A percentile compares a stretch with the other conserved stretches of the same genome.
Conservation (phyloP, 2,797 vertebrate genomes). For the Pseudocheirus occidentalis region DNA sequence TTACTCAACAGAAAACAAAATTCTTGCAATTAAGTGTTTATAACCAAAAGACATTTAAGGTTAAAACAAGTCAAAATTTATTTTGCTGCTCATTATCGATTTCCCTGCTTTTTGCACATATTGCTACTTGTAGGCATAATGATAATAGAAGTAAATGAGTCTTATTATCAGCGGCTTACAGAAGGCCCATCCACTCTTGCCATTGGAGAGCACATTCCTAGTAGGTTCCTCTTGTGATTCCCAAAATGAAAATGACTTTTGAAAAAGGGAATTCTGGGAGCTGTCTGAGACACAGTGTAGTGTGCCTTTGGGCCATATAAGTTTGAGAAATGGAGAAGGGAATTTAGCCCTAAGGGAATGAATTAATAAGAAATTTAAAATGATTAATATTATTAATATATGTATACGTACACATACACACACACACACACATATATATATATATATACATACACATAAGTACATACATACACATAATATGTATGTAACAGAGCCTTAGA, state of each 20-base stretch:
- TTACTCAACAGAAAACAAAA: not conserved
- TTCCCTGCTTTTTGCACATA: not conserved
- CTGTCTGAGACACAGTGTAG: not conserved
- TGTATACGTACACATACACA: no score
- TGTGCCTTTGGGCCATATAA: not conserved
- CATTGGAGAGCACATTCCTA: not conserved
- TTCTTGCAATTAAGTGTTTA: not conserved
- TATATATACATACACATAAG: no score
- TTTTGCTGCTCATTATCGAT: not conserved
- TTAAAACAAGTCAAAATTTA: not conserved
- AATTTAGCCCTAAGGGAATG: not conserved
- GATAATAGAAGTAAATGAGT: not conserved
- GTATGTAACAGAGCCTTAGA: not conserved
- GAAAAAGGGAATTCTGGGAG: not conserved
- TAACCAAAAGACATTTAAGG: not conserved
- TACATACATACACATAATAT: no score
- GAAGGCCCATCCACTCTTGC: not conserved
- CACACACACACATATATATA: no score
- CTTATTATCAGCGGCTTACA: not conserved
- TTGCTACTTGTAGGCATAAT: not conserved
- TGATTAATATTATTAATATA: not conserved
- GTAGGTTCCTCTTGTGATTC: not conserved
- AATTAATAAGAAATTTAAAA: not conserved
- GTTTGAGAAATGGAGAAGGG: not conserved
- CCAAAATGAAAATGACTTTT: not conserved